Base-by-base conservation (phyloP, 2,888 invertebrate species). In the Oscheius sp. region DNA sequence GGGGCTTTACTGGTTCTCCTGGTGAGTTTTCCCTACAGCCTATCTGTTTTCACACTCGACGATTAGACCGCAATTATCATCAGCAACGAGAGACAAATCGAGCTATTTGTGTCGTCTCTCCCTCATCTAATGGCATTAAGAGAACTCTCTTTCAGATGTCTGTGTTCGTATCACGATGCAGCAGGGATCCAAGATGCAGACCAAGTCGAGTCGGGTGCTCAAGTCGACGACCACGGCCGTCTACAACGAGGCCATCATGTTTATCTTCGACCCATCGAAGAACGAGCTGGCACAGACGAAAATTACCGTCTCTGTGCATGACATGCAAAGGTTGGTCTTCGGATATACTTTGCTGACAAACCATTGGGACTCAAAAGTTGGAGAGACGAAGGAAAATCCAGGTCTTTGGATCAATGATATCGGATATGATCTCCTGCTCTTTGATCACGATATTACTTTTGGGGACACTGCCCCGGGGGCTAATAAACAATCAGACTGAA, bases 1-100 rank as follows among this genome's bases (percentile, higher is more conserved):
- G 89, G 77, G 89, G 89, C 47, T 86, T 91, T 10, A 89, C 89
- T 11, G 90, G 90, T n/a, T 86, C 90, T 1, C 90, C 90, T 76
- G 90, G 90, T 90, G 35, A 35, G 66, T 51, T 51, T 53, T 53
- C 53, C n/a, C 42, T 68, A 9, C 53, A 48, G 10, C 53, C 11
- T 21, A 21, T 21, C 66, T 13, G 33, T 79, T 42, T 65, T 33
- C 47, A n/a, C 42, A 59, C 48, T 29, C 48, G n/a, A n/a, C 62
- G 11, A 42, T 62, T 35, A 35, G 33, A 35, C 42, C 10, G 68
- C 68, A 42, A 68, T 68, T 68, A 68, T 53, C 68, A 68, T 68
- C 53, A 21, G 68, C 33, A 55, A 68, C 55, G 68, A 68, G 21
- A 21, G 68, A 68, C 53, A 68, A 68, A 68, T 53, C 53, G 53